Base-by-base conservation (phyloP, 2,113 vertebrate species). In the Sialia sialis region DNA sequence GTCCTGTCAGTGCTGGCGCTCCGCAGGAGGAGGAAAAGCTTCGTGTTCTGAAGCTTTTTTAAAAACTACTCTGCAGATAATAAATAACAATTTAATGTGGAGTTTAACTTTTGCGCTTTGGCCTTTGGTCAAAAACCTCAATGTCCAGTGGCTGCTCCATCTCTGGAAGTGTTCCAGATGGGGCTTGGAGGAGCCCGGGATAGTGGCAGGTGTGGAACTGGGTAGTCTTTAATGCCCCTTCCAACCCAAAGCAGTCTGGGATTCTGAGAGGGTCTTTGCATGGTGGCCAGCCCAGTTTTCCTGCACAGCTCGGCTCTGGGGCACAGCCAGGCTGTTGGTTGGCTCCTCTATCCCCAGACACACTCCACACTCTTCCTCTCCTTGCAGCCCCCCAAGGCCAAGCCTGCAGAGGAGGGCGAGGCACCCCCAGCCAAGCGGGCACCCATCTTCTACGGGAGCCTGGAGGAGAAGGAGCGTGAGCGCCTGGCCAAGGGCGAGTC, bases 381-480 rank as follows among this genome's bases (percentile, higher is more conserved):
- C 78, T 81, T 38, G 34, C 91, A 98, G 97, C 92, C 96, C 41
- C 79, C 95, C 17, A 98, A 98, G 94, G 95, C 74, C 41, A 98
- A 97, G 51, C 97, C 99, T 32, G 95, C 98, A 0, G 99, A 99
- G 62, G 99, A 99, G 3, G 96, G 99, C 3, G 99, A 99, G 2
- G 96, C 81, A 2, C 74, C 97, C 4, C 86, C 98, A 9, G 87
- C 98, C 73, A 99, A 99, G 97, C 99, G 94, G 88, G 95, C 97
- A 7, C 98, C 99, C 15, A 98, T 99, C 87, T 99, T 98, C 92
- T 99, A 99, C 4, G 99, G 99, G 56, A 99, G 99, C 82, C 97
- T 99, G 97, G 99, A 99, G 93, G 99, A 99, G 84, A 99, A 99
- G 89, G 99, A 99, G 89, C 97, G 98, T 6, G 99, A 99, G 64